These are phyloP conservation scores for Heliconius ethilla DNA, from an alignment of 2,888 invertebrate species.

Conservation along the genomic window DNA sequence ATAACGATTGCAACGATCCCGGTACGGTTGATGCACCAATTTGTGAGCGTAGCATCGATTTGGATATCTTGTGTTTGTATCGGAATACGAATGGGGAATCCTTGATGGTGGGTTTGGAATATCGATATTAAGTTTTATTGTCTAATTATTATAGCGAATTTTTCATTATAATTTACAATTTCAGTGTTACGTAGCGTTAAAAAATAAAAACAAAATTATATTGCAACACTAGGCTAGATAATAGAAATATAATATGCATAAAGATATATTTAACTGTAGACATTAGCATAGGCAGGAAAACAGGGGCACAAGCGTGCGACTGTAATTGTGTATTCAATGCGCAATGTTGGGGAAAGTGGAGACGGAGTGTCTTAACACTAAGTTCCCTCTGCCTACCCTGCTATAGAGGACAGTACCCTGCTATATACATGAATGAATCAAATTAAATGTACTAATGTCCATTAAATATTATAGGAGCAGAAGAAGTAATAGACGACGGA, in stretches of 20 bases:
- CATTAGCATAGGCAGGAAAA: too few relatives aligned
- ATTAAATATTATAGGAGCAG: constrained; percentile 60
- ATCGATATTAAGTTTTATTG: not conserved
- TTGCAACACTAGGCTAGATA: too few relatives aligned
- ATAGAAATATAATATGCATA: too few relatives aligned
- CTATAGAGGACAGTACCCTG: not conserved
- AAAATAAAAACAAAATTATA: too few relatives aligned
- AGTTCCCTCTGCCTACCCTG: not conserved
- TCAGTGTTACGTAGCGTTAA: too few relatives aligned
- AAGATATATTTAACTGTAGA: too few relatives aligned
- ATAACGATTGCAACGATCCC: not conserved
- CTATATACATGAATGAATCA: too few relatives aligned
- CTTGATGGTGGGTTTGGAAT: not conserved
- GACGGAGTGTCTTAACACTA: not conserved
- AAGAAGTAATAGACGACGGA: constrained; percentile 82
- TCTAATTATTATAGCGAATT: too few relatives aligned
- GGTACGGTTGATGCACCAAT: not conserved
- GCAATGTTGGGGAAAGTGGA: not conserved
- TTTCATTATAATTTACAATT: too few relatives aligned
- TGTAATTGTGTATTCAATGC: too few relatives aligned
- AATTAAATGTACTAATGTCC: too few relatives aligned
- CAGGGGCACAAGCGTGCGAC: too few relatives aligned
- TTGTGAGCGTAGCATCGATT: not conserved
- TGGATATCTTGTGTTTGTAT: not conserved
- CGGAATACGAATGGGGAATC: not conserved